Conservation (phyloP, 2,113 vertebrate species). For the Bucco capensis region DNA sequence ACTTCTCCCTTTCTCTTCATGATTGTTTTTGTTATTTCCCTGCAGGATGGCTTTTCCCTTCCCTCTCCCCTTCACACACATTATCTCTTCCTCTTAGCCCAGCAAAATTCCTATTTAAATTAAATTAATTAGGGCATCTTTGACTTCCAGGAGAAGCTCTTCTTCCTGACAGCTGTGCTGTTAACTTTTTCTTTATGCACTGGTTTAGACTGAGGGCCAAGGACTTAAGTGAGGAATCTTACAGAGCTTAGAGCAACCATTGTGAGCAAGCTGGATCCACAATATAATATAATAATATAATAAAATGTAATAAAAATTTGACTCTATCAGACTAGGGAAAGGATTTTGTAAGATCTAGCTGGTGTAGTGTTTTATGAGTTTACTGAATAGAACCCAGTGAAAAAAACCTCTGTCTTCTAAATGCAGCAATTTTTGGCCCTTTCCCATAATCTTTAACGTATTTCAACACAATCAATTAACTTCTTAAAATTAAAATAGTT, state of each 20-base stretch:
- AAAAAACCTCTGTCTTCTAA: neutral
- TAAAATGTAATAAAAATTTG: too few species aligned
- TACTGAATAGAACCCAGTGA: neutral
- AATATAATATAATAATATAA: too few species aligned
- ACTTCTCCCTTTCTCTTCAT: neutral
- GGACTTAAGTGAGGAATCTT: neutral
- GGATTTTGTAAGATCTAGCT: neutral
- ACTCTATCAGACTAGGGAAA: neutral
- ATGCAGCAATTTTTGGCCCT: neutral
- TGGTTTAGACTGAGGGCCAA: neutral
- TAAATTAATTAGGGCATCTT: neutral
- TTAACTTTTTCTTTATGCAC: neutral
- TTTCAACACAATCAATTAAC: neutral
- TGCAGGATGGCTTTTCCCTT: neutral
- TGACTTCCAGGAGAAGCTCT: neutral
- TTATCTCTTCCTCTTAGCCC: neutral
- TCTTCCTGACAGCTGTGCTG: neutral
- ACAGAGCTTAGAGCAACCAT: neutral
- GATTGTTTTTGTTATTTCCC: neutral
- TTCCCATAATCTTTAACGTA: neutral
- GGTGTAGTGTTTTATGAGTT: neutral
- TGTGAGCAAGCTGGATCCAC: neutral
- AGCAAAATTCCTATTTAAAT: neutral
- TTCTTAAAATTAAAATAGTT: neutral
- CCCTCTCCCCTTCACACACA: neutral